Evolutionary conservation across 2,113 vertebrate species (phyloP), one percentile per base, ranked within the genome.

Genomic region (Cyprinodon brontotheroides): DNA sequence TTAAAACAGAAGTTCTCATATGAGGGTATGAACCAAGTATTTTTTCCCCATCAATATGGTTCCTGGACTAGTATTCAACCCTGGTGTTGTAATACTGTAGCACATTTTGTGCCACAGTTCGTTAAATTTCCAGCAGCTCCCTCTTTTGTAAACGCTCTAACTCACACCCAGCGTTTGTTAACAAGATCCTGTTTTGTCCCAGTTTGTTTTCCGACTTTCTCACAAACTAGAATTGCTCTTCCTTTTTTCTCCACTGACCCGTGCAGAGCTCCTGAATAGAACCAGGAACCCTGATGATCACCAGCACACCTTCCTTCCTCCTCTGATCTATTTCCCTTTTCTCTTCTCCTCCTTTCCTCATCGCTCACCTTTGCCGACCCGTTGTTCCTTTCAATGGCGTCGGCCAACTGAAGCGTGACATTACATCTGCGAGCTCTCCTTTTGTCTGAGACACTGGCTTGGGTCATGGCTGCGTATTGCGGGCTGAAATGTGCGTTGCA

Each of bases 401-500:
- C 70, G 39, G 79, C 83, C 61, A 79, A 13, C 39, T 79, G 85
- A 76, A 81, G 87, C 82, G 78, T 68, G 80, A 82, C 90, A 89
- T 90, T 88, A 79, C 87, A 89, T 81, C 80, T 63, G 81, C 75
- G 64, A 61, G 64, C 59, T 78, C n/a, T 79, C 77, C 75, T 88
- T 77, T 76, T 48, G 77, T 77, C 82, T 53, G 50, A 15, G 74
- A 77, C 76, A 36, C 29, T 3, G 76, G 61, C 59, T 75, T 20
- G 1, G 82, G 84, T 84, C 72, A 17, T 0, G 62, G 66, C 70
- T 45, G 64, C 11, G 37, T 45, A 59, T 76, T 43, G 36, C 7
- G 0, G 39, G 59, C 38, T 70, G 57, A 65, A 85, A 84, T 78
- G 61, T 78, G 61, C 85, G 75, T 63, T 60, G 65, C 60, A 50